Base-by-base conservation (phyloP, 2,888 invertebrate genomes). In the Macrophya alboannulata region DNA sequence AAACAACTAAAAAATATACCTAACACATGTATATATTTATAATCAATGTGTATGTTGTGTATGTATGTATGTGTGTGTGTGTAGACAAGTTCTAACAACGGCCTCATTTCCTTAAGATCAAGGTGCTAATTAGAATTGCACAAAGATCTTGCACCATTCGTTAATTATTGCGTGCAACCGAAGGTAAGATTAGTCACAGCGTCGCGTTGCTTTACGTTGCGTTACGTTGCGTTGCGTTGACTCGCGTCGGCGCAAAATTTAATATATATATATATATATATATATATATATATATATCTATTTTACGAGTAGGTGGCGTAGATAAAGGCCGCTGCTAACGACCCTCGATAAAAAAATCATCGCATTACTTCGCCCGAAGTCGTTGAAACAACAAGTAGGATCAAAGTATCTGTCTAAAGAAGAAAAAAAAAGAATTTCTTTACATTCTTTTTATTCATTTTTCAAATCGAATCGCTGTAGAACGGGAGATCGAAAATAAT, bases 91-190 rank as follows among this genome's bases (percentile, higher is more conserved):
- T 83, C 83, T 71, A 68, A 68, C 48, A 83, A 45, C 37, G 83
- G 83, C 83, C 83, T 83, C 83, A 68, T 83, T 83, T 65, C 68
- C 51, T 83, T 83, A 83, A 83, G 83, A 83, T 83, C 83, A 83
- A 83, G 83, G 83, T 83, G 71, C 68, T 83, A 83, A 83, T 68
- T 83, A 83, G 83, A 83, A 83, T 83, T 83, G 83, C 83, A 83
- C 59, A 55, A 65, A 62, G 65, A 68, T 83, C 25, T 77, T 83
- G 83, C 83, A 83, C 83, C 83, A 83, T 68, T 71, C 43, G 62
- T 40, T 81, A 43, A 81, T 81, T 81, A 62, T 43, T 62, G 81
- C 81, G 59, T 81, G 59, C 81, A 62, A 77, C 48, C 59, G 59
- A 81, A 81, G 59, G 81, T 81, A 81, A 77, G 48, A 77, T 77